A percentile compares a stretch with the other conserved stretches of the same genome.
phyloP scores from a whole-genome alignment of 2,888 invertebrate species.

The Cinara cedri region DNA sequence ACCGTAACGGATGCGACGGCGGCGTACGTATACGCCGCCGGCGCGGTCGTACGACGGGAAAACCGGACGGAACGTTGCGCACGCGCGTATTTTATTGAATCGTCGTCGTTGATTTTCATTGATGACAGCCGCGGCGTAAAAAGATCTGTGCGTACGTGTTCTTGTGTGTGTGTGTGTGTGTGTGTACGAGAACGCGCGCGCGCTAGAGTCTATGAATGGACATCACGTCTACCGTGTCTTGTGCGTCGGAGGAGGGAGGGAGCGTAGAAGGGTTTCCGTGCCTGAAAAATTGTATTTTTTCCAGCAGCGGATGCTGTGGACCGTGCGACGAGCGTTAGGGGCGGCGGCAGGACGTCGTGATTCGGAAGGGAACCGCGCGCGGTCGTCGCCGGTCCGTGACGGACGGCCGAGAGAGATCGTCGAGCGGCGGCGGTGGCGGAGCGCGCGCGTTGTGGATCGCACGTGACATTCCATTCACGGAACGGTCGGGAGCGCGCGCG shows the following conservation, averaged over 20 bases:
- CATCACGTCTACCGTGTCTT: too few species aligned
- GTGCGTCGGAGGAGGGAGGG: background rate
- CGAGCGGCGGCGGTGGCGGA: background rate
- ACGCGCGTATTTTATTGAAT: slow-evolving; percentile 40
- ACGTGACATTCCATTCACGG: slow-evolving; percentile 55
- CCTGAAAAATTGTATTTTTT: too few species aligned
- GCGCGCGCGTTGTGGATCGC: slow-evolving; percentile 24
- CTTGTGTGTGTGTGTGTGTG: background rate
- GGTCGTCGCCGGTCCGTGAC: background rate
- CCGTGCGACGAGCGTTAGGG: background rate
- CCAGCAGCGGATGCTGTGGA: too few species aligned
- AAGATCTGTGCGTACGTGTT: background rate
- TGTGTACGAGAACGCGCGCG: slow-evolving; percentile 26
- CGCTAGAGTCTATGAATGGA: background rate
- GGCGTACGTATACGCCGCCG: background rate
- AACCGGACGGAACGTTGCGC: slow-evolving; percentile 13
- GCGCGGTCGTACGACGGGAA: background rate
- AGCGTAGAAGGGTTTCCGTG: too few species aligned
- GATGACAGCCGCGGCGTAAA: slow-evolving; percentile 31
- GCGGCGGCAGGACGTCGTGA: background rate
- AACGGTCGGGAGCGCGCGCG: slow-evolving; percentile 27
- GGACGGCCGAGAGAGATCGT: slow-evolving; percentile 1
- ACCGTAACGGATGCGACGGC: too few species aligned
- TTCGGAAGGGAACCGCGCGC: too few species aligned
- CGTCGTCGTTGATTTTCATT: slow-evolving; percentile 44